Evolutionary conservation across 2,797 vertebrate species (phyloP), one percentile per base, ranked within the genome.

Genomic region (Cryptoblepharus egeriae): DNA sequence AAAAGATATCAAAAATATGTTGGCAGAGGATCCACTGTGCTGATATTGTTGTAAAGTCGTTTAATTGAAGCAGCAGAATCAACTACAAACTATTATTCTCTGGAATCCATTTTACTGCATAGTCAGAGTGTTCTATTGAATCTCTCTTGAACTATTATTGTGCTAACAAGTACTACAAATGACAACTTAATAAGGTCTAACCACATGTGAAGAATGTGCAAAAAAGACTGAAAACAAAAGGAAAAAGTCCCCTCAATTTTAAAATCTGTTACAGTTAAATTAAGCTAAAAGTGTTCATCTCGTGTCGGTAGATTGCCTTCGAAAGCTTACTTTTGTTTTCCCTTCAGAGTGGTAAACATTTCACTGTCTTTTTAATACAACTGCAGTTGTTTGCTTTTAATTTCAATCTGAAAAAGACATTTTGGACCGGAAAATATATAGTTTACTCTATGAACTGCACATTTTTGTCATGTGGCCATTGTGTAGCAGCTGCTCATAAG

Each of bases 281-380:
- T 82, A 80, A 69, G 77, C 64, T 81, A 88, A 58, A 42, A 0
- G 85, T 86, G 88, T 84, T 90, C 85, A 87, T 91, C 89, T 85
- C 69, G 79, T 92, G 86, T 22, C 39, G 72, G 8, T 35, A 20
- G 64, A 35, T 35, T 37, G 18, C 30, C 22, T 32, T 67, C 81
- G 89, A 92, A 85, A 75, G 83, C 0, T 64, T 81, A n/a, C 61
- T 88, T 85, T 81, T 58, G 71, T 88, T 75, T 77, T 86, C 0
- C 32, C 15, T 22, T 67, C 7, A 20, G 18, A 37, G 37, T 35
- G 13, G 64, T 35, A 10, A 35, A 67, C 1, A 1, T 35, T 67
- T 32, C 30, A 65, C 32, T 35, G 32, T 67, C n/a, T 37, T 2
- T 52, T 52, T 52, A 52, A 52, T 16, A 52, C n/a, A n/a, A n/a